These are phyloP conservation scores for Actinemys pallida DNA, from an alignment of 2,113 vertebrate species.

Conservation along the genomic window DNA sequence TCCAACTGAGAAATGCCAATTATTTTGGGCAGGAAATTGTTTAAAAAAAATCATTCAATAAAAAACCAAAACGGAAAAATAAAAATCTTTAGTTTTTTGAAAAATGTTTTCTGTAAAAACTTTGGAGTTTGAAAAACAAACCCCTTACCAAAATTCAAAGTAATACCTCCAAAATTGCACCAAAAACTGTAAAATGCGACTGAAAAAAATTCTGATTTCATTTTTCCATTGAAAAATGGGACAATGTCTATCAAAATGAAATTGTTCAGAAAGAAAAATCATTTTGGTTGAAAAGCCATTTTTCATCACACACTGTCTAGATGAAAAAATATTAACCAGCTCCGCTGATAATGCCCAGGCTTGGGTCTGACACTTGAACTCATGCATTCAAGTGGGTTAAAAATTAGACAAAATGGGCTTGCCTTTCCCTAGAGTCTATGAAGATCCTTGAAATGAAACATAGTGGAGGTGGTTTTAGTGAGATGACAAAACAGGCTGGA, in stretches of 20 bases:
- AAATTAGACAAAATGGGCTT: background rate
- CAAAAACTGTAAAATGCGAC: no score
- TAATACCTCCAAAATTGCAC: no score
- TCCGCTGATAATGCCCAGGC: background rate
- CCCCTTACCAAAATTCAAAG: no score
- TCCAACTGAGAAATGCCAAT: background rate
- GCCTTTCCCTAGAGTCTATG: background rate
- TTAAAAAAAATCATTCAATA: background rate
- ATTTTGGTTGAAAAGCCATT: background rate
- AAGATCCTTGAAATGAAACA: background rate
- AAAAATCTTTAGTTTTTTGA: background rate
- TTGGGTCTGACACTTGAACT: background rate
- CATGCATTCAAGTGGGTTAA: accelerated
- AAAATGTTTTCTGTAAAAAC: background rate
- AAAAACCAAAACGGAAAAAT: background rate
- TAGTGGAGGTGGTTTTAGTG: background rate
- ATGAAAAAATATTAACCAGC: background rate
- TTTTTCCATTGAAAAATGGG: background rate
- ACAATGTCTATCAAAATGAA: background rate
- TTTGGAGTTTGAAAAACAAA: background rate
- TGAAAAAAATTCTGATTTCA: background rate
- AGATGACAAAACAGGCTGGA: background rate
- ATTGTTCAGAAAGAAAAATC: background rate
- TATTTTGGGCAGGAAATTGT: background rate
- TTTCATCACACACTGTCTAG: no score